Evolutionary conservation across 2,797 vertebrate species (phyloP).

Genomic region (Megalops cyprinoides): DNA sequence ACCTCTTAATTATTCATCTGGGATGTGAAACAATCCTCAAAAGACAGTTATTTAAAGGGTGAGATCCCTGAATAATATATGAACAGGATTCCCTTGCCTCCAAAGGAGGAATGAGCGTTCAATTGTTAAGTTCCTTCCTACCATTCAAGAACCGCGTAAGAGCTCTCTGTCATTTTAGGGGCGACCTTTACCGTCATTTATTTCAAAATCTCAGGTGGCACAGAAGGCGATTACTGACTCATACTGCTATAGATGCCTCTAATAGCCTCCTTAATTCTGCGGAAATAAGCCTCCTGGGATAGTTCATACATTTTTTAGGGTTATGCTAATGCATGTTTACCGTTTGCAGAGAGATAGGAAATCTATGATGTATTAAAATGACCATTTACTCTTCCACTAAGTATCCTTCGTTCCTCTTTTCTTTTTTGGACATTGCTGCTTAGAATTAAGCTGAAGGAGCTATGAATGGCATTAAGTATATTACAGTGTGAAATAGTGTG

Average conservation of each 20-base stretch:
- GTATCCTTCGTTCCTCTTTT: not conserved
- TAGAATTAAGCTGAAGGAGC: slow-evolving; percentile 8
- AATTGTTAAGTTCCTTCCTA: slow-evolving; percentile 22
- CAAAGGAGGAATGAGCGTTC: slow-evolving; percentile 29
- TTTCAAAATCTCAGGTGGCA: slow-evolving; percentile 27
- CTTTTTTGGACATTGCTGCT: slow-evolving; percentile 4
- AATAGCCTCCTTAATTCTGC: slow-evolving; percentile 61
- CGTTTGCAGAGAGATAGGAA: slow-evolving; percentile 66
- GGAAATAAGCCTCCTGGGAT: slow-evolving; percentile 60
- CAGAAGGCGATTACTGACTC: slow-evolving; percentile 40
- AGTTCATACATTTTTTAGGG: slow-evolving; percentile 69
- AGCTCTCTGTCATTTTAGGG: slow-evolving; percentile 21
- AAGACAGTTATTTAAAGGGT: slow-evolving; percentile 45
- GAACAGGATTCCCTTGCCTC: slow-evolving; percentile 26
- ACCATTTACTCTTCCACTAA: slow-evolving; percentile 57
- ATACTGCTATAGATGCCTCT: slow-evolving; percentile 39
- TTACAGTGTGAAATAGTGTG: slow-evolving; percentile 7
- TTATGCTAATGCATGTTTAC: slow-evolving; percentile 75
- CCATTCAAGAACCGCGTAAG: not conserved
- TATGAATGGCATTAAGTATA: slow-evolving; percentile 3
- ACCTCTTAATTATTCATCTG: slow-evolving; percentile 50
- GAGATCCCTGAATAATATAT: slow-evolving; percentile 49
- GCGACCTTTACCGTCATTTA: slow-evolving; percentile 13
- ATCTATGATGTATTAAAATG: slow-evolving; percentile 71
- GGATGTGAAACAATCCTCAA: slow-evolving; percentile 46